Conservation (phyloP, 2,797 vertebrate genomes). For the Smutsia temminckii region DNA sequence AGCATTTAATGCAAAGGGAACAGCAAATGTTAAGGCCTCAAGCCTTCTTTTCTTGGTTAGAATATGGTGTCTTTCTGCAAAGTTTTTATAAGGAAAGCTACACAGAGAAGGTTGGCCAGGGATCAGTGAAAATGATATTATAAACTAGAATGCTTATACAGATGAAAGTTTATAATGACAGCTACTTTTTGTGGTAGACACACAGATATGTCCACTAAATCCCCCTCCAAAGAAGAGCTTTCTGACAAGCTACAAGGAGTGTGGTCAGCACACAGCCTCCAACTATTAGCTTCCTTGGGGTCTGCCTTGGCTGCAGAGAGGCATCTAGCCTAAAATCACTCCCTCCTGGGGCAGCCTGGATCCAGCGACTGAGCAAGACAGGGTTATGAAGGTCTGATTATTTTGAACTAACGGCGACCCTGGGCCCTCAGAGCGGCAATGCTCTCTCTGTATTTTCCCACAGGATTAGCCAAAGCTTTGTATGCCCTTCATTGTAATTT, state of each 20-base stretch:
- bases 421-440: background rate
- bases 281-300: background rate
- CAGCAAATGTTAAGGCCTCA: background rate
- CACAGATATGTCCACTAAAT: background rate
- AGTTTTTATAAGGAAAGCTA: background rate
- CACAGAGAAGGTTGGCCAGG: background rate
- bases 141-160: background rate
- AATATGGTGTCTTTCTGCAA: background rate
- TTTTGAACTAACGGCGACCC: background rate
- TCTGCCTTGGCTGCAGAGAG: background rate
- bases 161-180: background rate
- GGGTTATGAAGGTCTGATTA: background rate
- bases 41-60: background rate
- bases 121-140: background rate
- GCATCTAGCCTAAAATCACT: background rate
- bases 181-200: background rate
- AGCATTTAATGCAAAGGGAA: background rate
- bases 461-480: background rate
- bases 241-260: background rate
- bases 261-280: background rate
- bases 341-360: background rate
- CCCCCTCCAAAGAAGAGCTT: background rate
- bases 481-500: background rate
- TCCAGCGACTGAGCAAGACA: background rate
- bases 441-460: background rate